phyloP scores from a whole-genome alignment of 2,797 vertebrate genomes.

The Poecilia velifera region DNA sequence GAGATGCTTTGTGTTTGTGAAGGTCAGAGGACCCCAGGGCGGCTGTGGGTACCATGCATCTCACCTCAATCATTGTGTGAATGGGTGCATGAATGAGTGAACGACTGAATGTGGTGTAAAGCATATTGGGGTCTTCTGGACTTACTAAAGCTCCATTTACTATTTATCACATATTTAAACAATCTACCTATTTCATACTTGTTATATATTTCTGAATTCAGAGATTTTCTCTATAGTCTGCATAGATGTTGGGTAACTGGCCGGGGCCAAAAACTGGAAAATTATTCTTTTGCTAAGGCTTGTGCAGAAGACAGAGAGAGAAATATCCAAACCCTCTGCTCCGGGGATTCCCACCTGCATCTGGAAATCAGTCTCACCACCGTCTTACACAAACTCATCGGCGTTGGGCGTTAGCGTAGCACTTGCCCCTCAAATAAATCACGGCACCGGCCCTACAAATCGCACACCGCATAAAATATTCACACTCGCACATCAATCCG shows the following conservation, averaged over 20 bases:
- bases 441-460: conserved; percentile 2
- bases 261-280: not conserved
- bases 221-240: not conserved
- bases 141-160: no score
- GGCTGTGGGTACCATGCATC: no score
- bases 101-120: no score
- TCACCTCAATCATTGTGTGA: no score
- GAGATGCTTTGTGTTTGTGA: not conserved
- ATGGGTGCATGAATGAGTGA: no score
- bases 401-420: conserved; percentile 7
- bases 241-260: not conserved
- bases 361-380: not conserved
- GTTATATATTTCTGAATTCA: not conserved
- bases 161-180: not conserved
- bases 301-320: not conserved
- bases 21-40: no score
- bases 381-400: not conserved
- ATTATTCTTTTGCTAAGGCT: not conserved
- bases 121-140: no score
- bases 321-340: not conserved
- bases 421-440: conserved; percentile 13
- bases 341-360: not conserved
- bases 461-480: conserved; percentile 61
- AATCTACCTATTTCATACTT: not conserved
- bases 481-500: conserved; percentile 36